phyloP scores from a whole-genome alignment of 2,888 invertebrate species.

The Eucriotettix oculatus region DNA sequence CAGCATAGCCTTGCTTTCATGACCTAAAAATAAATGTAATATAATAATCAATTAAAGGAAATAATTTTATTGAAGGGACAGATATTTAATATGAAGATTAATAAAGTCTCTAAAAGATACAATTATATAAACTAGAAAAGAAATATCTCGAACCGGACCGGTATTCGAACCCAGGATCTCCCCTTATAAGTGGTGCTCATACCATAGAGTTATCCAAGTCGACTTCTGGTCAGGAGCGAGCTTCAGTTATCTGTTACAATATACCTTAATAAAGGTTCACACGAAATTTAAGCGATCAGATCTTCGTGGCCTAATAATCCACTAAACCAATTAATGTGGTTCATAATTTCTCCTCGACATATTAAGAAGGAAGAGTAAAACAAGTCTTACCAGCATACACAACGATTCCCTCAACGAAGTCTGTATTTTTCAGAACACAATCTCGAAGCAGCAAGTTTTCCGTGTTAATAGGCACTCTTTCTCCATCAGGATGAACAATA shows the following conservation, averaged over 20 bases:
- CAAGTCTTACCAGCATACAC: slow-evolving; percentile 63
- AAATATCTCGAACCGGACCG: neutral
- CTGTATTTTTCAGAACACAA: slow-evolving; percentile 90
- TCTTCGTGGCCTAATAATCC: too few species aligned
- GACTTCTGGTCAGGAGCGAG: too few species aligned
- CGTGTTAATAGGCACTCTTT: slow-evolving; percentile 64
- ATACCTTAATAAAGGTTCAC: too few species aligned
- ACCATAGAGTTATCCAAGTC: too few species aligned
- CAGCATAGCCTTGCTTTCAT: slow-evolving; percentile 95
- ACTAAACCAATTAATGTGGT: too few species aligned
- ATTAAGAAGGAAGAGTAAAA: too few species aligned
- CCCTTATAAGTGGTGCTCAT: too few species aligned
- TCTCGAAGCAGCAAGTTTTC: slow-evolving; percentile 86
- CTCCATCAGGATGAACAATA: slow-evolving; percentile 63
- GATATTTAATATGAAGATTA: neutral
- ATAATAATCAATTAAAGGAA: neutral
- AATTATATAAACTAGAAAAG: neutral
- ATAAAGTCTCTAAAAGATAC: neutral
- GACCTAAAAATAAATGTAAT: slow-evolving; percentile 34
- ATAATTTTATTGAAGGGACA: neutral
- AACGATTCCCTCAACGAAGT: slow-evolving; percentile 90
- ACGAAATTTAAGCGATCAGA: too few species aligned
- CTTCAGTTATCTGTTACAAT: too few species aligned
- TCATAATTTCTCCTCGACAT: too few species aligned
- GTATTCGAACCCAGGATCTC: too few species aligned